Conservation (phyloP, 2,888 invertebrate species). For the Tachina lurida region DNA sequence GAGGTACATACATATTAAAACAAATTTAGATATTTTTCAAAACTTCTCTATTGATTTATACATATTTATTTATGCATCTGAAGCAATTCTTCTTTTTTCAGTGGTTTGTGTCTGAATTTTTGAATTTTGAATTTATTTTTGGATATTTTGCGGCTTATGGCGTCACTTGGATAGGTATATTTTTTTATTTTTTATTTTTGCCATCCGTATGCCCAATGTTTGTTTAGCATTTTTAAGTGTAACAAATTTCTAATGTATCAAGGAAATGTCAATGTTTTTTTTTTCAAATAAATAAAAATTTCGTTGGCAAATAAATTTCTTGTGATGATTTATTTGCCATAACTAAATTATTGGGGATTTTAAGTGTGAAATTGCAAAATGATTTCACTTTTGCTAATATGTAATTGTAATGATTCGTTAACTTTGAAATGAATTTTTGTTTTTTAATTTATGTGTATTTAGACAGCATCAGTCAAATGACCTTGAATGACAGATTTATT, state of each 20-base stretch:
- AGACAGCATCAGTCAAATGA: conserved; percentile 8
- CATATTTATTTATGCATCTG: neutral
- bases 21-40: neutral
- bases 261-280: conserved; percentile 64
- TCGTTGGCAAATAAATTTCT: conserved; percentile 27
- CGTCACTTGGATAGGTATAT: conserved; percentile 49
- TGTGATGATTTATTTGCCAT: conserved; percentile 65
- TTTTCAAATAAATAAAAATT: conserved; percentile 23
- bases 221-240: conserved; percentile 60
- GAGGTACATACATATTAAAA: too few relatives aligned
- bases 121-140: neutral
- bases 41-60: neutral
- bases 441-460: neutral
- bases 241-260: conserved; percentile 58
- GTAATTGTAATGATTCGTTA: conserved; percentile 33
- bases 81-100: neutral
- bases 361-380: conserved; percentile 56
- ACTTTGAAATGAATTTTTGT: conserved; percentile 13
- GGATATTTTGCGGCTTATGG: conserved; percentile 29
- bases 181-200: neutral
- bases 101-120: conserved; percentile 42
- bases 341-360: conserved; percentile 53
- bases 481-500: conserved; percentile 25
- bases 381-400: conserved; percentile 23
- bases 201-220: conserved; percentile 32